phyloP scores from a whole-genome alignment of 1,140 invertebrate genomes.

The Wiebesia pumilae region DNA sequence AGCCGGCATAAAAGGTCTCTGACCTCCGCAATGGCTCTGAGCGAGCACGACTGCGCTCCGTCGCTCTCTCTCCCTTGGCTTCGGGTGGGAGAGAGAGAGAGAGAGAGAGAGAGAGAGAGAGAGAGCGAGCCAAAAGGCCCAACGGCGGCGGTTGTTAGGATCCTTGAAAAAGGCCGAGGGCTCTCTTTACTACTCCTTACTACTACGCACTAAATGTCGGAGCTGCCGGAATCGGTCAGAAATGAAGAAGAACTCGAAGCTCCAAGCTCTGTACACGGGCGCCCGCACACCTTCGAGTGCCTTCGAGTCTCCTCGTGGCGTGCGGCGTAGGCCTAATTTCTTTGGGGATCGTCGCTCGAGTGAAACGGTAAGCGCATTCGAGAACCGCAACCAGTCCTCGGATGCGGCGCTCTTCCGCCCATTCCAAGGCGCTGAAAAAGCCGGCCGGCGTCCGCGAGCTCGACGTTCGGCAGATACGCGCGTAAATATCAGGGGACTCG shows the following conservation, averaged over 20 bases:
- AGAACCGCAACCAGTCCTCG: no score
- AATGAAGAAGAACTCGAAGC: neutral
- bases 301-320: neutral
- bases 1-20: constrained; percentile 72
- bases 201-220: neutral
- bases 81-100: constrained; percentile 21
- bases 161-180: constrained; percentile 26
- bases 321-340: neutral
- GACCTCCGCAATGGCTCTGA: constrained; percentile 70
- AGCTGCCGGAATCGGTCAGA: neutral
- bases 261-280: no score
- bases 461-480: no score
- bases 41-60: constrained; percentile 52
- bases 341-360: no score
- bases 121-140: neutral
- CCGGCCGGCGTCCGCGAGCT: no score
- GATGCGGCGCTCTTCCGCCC: no score
- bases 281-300: no score
- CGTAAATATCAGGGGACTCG: no score
- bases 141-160: neutral
- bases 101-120: constrained; percentile 22
- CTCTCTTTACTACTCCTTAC: neutral
- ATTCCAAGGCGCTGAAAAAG: no score
- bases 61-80: constrained; percentile 16
- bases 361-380: no score